phyloP scores from a whole-genome alignment of 2,888 invertebrate genomes.

The Oscheius myriophilus region DNA sequence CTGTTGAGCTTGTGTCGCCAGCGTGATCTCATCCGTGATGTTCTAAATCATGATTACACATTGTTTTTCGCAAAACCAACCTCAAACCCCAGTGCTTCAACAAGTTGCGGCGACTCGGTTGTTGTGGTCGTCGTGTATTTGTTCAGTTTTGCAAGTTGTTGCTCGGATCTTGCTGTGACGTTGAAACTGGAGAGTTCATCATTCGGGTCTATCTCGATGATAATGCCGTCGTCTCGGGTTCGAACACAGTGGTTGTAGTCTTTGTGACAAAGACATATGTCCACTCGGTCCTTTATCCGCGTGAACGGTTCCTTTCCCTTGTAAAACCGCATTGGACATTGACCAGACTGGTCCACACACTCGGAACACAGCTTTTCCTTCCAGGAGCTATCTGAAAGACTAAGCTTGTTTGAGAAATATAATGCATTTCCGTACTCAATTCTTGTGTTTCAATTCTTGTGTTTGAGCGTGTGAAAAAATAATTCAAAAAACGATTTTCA shows the following conservation, averaged over 20 bases:
- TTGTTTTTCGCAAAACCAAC: constrained; percentile 35
- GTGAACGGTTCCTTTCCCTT: constrained; percentile 51
- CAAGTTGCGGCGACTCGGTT: constrained; percentile 65
- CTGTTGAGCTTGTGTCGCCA: constrained; percentile 66
- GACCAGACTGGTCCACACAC: constrained; percentile 64
- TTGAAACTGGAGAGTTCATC: constrained; percentile 59
- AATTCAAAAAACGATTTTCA: too few relatives aligned
- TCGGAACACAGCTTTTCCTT: constrained; percentile 68
- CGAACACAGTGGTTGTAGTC: constrained; percentile 69
- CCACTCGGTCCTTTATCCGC: constrained; percentile 54
- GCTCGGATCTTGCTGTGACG: constrained; percentile 33
- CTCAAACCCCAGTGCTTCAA: constrained; percentile 63
- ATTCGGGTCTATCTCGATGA: constrained; percentile 65
- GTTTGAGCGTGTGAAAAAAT: too few relatives aligned
- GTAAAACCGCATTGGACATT: constrained; percentile 69
- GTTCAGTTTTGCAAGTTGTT: constrained; percentile 28
- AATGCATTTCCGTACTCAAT: not conserved
- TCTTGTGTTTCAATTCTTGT: too few relatives aligned
- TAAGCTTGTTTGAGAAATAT: constrained; percentile 1
- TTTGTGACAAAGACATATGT: constrained; percentile 67
- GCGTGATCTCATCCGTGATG: constrained; percentile 68
- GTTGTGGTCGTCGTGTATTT: constrained; percentile 63
- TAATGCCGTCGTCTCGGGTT: constrained; percentile 65
- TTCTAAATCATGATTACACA: constrained; percentile 62
- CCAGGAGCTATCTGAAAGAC: constrained; percentile 64